Base-by-base conservation (phyloP, 2,113 vertebrate species). In the Cichladusa arquata region DNA sequence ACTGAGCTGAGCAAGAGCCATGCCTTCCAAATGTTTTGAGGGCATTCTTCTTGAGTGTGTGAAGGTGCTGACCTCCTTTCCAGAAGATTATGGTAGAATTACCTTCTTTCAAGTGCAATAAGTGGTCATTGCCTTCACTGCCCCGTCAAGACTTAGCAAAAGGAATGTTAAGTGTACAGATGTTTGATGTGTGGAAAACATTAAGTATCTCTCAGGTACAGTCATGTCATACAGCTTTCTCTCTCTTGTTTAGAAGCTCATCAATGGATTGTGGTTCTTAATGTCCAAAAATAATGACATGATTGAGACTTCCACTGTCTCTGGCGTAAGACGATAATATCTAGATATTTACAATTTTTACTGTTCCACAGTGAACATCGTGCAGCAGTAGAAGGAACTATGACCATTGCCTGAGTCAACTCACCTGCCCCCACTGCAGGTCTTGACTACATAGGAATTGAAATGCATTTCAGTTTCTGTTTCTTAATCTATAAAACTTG, bases 1-100 rank as follows among this genome's bases (percentile, higher is more conserved):
- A 60, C 40, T 15, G 5, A 81, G 11, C 29, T 47, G 64, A 66
- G 53, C 29, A 45, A 51, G 45, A 84, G 8, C 26, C 2, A 0
- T 58, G 38, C 42, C 61, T 76, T 62, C 23, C 54, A 47, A 57
- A 62, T 58, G 38, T 38, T 89, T 69, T 54, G 19, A 77, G 50
- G 50, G 28, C 3, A 1, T 13, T 50, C 18, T 61, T 60, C 12
- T 53, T 64, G 17, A 34, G 45, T 2, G 0, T 74, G 22, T 2
- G 12, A 51, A 74, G 47, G 36, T 1, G 3, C 40, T 87, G 25
- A 65, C 53, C 25, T 79, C 19, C 13, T 47, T 84, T 61, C 13
- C 31, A 42, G 58, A 54, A 42, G 64, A 13, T 4, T 2, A 23
- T 50, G 11, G 47, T 70, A 25, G 44, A 70, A 48, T 77, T 53